Conservation (phyloP, 2,888 invertebrate genomes). For the Ennomos erosarius region DNA sequence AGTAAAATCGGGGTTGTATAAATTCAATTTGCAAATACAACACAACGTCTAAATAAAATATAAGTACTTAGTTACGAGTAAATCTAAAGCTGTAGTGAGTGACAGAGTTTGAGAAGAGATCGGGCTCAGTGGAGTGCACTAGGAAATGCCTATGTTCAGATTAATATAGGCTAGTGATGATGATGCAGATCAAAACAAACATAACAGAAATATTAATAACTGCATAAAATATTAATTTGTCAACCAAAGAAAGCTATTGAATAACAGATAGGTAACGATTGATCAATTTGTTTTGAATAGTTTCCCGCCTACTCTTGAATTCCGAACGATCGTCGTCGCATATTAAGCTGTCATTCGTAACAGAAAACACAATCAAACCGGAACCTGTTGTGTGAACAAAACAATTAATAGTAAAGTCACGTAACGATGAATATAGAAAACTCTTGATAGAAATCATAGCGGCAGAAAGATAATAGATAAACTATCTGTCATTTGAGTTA, state of each 20-base stretch:
- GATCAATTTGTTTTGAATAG: conserved; percentile 27
- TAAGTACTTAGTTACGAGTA: too few species aligned
- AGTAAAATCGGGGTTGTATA: too few species aligned
- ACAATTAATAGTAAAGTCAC: conserved; percentile 66
- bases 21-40: too few species aligned
- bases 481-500: conserved; percentile 19
- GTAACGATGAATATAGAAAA: conserved; percentile 47
- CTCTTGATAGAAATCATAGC: conserved; percentile 28
- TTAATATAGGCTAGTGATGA: too few species aligned
- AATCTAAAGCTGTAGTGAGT: too few species aligned
- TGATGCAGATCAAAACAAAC: too few species aligned
- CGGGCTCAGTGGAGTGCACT: too few species aligned
- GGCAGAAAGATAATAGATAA: conserved; percentile 34
- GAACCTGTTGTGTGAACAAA: conserved; percentile 63
- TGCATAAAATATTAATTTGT: conserved; percentile 2
- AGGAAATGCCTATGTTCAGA: too few species aligned
- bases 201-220: neutral
- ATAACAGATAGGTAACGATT: conserved; percentile 3
- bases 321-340: conserved; percentile 28
- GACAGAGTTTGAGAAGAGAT: too few species aligned
- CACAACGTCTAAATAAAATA: too few species aligned
- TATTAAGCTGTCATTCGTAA: conserved; percentile 42
- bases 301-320: conserved; percentile 34
- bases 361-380: conserved; percentile 58
- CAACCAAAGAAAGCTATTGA: neutral